Evolutionary conservation across 2,888 invertebrate genomes (phyloP).

Genomic region (Thumatha senex): DNA sequence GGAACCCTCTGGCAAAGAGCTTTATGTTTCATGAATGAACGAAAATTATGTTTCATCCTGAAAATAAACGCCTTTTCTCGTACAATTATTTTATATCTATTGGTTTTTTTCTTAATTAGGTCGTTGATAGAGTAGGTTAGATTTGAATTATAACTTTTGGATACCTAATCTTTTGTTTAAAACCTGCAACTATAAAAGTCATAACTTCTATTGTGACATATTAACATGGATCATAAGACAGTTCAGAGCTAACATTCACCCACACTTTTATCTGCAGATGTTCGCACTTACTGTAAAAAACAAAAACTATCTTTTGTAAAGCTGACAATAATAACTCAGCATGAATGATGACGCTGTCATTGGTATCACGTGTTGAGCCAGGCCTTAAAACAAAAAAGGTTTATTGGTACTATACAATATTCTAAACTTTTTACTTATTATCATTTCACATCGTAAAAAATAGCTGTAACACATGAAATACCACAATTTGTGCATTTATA

Average conservation of each 20-base stretch:
- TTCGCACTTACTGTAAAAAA: not conserved
- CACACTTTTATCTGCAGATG: not conserved
- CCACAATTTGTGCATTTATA: conserved; percentile 24
- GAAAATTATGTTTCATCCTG: not conserved
- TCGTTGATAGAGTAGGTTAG: too few species aligned
- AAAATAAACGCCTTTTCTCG: not conserved
- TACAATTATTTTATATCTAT: too few species aligned
- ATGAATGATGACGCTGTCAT: conserved; percentile 1
- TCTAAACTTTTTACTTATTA: conserved; percentile 12
- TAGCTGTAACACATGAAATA: conserved; percentile 12
- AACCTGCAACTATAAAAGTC: conserved; percentile 3
- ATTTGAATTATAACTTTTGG: too few species aligned
- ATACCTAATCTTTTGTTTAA: too few species aligned
- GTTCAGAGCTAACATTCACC: too few species aligned
- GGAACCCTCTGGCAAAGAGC: conserved; percentile 14
- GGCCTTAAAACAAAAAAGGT: not conserved
- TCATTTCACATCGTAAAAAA: conserved; percentile 23
- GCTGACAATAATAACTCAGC: not conserved
- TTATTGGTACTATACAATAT: conserved; percentile 2
- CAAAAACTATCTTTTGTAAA: too few species aligned
- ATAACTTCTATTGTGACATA: conserved; percentile 8
- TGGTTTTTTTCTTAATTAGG: too few species aligned
- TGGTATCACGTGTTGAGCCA: conserved; percentile 10
- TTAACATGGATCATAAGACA: too few species aligned
- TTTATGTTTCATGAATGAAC: conserved; percentile 14